These are phyloP conservation scores for Thinocorus orbignyianus DNA, from an alignment of 2,113 vertebrate genomes.

Conservation along the genomic window DNA sequence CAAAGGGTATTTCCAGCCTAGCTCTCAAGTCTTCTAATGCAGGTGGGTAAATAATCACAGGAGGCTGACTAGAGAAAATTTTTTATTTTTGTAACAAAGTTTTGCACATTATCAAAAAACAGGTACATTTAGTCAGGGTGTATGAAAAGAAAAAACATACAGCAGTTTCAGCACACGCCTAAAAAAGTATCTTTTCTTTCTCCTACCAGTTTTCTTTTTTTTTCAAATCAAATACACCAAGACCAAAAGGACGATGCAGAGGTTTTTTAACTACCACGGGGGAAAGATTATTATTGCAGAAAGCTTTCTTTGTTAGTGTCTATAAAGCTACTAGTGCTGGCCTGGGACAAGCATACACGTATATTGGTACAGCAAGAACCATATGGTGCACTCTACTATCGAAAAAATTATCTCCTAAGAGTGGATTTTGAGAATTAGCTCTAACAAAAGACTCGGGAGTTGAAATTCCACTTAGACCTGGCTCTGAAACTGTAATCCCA, in stretches of 20 bases:
- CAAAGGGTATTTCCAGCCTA: not conserved
- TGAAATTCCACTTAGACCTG: not conserved
- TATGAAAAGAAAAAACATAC: conserved; percentile 54
- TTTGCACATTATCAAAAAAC: conserved; percentile 63
- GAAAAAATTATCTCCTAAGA: not conserved
- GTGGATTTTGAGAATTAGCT: not conserved
- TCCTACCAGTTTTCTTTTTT: not conserved
- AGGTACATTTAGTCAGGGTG: conserved; percentile 22
- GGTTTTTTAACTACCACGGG: not conserved
- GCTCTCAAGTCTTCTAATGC: not conserved
- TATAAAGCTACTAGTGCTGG: not conserved
- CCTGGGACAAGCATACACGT: not conserved
- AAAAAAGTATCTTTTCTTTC: conserved; percentile 41
- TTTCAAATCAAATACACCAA: not conserved
- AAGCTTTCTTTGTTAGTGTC: not conserved
- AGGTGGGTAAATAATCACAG: not conserved
- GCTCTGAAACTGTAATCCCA: not conserved
- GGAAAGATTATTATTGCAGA: not conserved
- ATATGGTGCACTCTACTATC: accelerated
- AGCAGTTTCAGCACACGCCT: not conserved
- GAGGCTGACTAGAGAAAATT: not conserved
- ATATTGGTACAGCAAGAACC: not conserved
- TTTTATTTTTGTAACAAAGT: conserved; percentile 17
- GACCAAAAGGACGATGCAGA: not conserved
- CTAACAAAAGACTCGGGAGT: not conserved